Percentiles rank a stretch among this genome's conserved stretches.
Conservation (phyloP, 35 echinoderm and acorn worm species). For the Hemicentrotus pulcherrimus region DNA sequence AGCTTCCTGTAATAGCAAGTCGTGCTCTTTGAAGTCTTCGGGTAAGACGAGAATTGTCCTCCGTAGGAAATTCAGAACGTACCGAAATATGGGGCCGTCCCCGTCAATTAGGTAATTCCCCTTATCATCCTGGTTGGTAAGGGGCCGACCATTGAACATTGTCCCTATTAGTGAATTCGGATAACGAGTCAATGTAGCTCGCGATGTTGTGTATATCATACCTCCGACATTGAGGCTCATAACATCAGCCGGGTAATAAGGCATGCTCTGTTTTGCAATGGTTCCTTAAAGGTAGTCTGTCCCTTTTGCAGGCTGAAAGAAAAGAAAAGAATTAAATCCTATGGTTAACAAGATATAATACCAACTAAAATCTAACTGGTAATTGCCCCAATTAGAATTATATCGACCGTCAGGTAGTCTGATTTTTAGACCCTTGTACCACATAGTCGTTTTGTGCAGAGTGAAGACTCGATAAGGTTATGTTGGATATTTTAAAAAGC, state of each 20-base stretch:
- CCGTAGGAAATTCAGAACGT: slow-evolving; percentile 79
- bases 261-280: not conserved
- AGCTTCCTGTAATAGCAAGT: slow-evolving; percentile 70
- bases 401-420: too few relatives aligned
- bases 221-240: slow-evolving; percentile 83
- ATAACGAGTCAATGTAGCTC: slow-evolving; percentile 66
- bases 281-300: not conserved
- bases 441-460: too few relatives aligned
- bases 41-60: slow-evolving; percentile 64
- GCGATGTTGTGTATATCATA: slow-evolving; percentile 76
- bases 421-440: too few relatives aligned
- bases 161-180: slow-evolving; percentile 79
- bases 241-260: slow-evolving; percentile 33
- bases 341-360: too few relatives aligned
- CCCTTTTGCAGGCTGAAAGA: too few relatives aligned
- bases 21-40: slow-evolving; percentile 78
- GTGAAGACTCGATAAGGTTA: too few relatives aligned
- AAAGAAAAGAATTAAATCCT: too few relatives aligned
- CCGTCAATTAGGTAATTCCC: slow-evolving; percentile 81
- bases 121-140: slow-evolving; percentile 57
- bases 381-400: too few relatives aligned
- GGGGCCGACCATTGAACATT: slow-evolving; percentile 75
- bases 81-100: slow-evolving; percentile 72
- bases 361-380: too few relatives aligned
- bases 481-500: too few relatives aligned